These are phyloP conservation scores for Anas flavirostris DNA, from an alignment of 2,797 vertebrate genomes.

Conservation along the genomic window DNA sequence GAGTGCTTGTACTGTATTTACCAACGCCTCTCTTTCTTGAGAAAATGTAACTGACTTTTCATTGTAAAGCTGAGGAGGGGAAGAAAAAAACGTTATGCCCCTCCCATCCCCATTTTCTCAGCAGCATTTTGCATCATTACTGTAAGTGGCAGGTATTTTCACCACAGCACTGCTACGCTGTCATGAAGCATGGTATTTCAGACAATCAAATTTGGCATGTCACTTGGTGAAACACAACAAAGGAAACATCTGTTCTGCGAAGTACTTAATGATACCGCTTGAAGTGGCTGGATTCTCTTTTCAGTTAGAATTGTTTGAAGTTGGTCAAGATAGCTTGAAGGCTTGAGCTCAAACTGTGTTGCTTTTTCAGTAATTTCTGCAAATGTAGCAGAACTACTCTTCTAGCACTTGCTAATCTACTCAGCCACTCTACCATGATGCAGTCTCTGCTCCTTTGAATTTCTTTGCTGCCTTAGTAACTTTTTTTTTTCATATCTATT, in stretches of 20 bases:
- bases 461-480: neutral
- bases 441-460: neutral
- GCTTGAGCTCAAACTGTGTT: neutral
- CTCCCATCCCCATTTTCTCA: neutral
- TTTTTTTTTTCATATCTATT: neutral
- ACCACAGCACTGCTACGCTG: neutral
- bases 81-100: neutral
- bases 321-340: neutral
- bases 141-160: neutral
- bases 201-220: neutral
- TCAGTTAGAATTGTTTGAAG: neutral
- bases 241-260: neutral
- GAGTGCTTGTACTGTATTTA: neutral
- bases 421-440: neutral
- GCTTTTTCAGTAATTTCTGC: neutral
- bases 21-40: neutral
- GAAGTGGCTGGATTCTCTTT: neutral
- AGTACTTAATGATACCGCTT: neutral
- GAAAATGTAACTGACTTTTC: neutral
- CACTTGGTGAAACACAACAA: neutral
- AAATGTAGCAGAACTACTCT: neutral
- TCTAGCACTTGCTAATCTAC: neutral
- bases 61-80: neutral
- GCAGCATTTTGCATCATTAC: neutral
- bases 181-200: neutral